phyloP scores from a whole-genome alignment of 2,797 vertebrate species.

The Pangasius djambal region DNA sequence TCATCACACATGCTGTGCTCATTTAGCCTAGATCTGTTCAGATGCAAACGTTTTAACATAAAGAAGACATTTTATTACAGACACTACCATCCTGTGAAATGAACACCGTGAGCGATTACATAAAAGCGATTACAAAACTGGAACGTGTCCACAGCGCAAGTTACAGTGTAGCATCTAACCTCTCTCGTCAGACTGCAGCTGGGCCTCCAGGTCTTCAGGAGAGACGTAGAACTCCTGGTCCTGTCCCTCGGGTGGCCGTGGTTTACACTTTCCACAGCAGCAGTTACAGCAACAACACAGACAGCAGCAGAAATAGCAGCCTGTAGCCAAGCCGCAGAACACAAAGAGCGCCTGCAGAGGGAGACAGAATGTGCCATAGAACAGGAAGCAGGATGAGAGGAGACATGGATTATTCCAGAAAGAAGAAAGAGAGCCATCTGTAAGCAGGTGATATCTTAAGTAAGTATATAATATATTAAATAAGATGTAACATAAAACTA shows the following conservation, averaged over 20 bases:
- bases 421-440: neutral
- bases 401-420: neutral
- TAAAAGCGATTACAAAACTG: conserved; percentile 17
- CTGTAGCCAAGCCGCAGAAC: conserved; percentile 93
- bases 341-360: conserved; percentile 88
- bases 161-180: conserved; percentile 74
- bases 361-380: conserved; percentile 20
- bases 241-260: conserved; percentile 88
- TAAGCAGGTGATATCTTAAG: neutral
- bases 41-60: conserved; percentile 1
- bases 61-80: conserved; percentile 5
- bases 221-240: conserved; percentile 94
- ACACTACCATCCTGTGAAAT: conserved; percentile 1
- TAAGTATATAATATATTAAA: neutral
- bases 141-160: neutral
- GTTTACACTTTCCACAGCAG: conserved; percentile 98
- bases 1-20: neutral
- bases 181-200: conserved; percentile 95
- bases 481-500: neutral
- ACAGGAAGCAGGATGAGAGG: neutral
- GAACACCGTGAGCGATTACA: neutral
- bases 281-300: conserved; percentile 99
- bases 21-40: conserved; percentile 21
- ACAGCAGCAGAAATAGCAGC: conserved; percentile 99
- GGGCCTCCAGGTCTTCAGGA: conserved; percentile 97